Base-by-base conservation (phyloP, 2,797 vertebrate species). In the Microcaecilia unicolor region DNA sequence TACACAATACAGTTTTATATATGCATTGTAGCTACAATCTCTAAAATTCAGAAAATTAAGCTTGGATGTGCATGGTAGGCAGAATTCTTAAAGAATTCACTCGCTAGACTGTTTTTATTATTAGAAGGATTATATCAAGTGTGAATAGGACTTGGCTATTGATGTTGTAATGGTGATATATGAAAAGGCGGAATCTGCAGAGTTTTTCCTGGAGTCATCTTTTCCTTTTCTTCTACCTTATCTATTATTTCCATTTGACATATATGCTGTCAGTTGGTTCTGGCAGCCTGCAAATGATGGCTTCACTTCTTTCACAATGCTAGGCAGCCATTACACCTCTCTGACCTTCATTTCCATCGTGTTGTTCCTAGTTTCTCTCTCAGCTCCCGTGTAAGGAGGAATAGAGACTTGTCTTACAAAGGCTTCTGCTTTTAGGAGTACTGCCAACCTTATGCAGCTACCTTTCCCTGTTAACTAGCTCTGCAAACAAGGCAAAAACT, bases 291-390 rank as follows among this genome's bases (percentile, higher is more conserved):
- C 48, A 61, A 54, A 51, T 48, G 54, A 68, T 58, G 25, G 22
- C 51, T 67, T 71, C 25, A 47, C 51, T 70, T 62, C 35, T 55
- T 68, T 62, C 50, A 50, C 28, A 37, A 40, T 43, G 31, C 35
- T 55, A 56, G 38, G 30, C 38, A 42, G 22, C 25, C 28, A 28
- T 55, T 61, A 58, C 50, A 57, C 64, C 43, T 54, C 56, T 37
- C 46, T 62, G 70, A 67, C 58, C 51, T 62, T 68, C 55, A 61
- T 41, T 44, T 36, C 9, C 37, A 39, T 51, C 38, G 4, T 18
- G 10, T 53, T 34, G 48, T 60, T 50, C 47, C 44, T 46, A 43
- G 41, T 17, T 28, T 42, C 54, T 48, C 33, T 58, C 50, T 42
- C 49, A 58, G 21, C 38, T 38, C 45, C n/a, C 13, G 10, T 23